Conservation (phyloP, 2,888 invertebrate genomes). For the Sinohyriopsis cumingii region DNA sequence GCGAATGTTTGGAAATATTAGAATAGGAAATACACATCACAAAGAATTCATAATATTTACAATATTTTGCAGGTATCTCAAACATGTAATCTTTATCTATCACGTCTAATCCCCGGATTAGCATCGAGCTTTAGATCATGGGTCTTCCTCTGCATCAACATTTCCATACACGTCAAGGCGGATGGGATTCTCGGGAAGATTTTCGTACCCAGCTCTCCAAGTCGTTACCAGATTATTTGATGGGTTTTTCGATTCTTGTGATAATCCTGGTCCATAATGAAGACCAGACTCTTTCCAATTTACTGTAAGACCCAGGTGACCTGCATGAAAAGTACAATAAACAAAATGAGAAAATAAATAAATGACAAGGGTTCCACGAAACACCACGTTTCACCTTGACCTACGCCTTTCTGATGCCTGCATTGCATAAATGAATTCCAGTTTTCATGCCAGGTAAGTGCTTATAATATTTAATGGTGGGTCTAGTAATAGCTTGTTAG, state of each 20-base stretch:
- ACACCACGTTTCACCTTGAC: neutral
- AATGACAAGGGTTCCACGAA: neutral
- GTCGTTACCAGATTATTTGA: constrained; percentile 12
- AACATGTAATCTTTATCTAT: too few species aligned
- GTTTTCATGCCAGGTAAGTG: too few species aligned
- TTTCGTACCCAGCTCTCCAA: constrained; percentile 29
- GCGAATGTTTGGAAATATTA: too few species aligned
- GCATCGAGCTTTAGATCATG: too few species aligned
- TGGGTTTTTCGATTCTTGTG: neutral
- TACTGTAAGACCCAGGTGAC: constrained; percentile 38
- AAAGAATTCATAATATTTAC: too few species aligned
- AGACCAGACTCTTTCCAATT: constrained; percentile 57
- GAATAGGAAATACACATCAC: too few species aligned
- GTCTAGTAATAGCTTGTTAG: too few species aligned
- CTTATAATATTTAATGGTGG: too few species aligned
- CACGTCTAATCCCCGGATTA: too few species aligned
- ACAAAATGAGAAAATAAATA: neutral
- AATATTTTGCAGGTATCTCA: too few species aligned
- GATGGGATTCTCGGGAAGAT: constrained; percentile 31
- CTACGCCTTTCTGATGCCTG: neutral
- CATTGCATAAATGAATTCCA: neutral
- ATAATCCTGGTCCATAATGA: constrained; percentile 31
- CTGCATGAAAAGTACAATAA: constrained; percentile 20
- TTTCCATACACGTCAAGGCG: constrained; percentile 28
- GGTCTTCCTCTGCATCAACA: neutral